A percentile compares a stretch with the other conserved stretches of the same genome.
These are phyloP conservation scores for Pygathrix nemaeus DNA, from an alignment of 2,113 vertebrate genomes.

Conservation along the genomic window DNA sequence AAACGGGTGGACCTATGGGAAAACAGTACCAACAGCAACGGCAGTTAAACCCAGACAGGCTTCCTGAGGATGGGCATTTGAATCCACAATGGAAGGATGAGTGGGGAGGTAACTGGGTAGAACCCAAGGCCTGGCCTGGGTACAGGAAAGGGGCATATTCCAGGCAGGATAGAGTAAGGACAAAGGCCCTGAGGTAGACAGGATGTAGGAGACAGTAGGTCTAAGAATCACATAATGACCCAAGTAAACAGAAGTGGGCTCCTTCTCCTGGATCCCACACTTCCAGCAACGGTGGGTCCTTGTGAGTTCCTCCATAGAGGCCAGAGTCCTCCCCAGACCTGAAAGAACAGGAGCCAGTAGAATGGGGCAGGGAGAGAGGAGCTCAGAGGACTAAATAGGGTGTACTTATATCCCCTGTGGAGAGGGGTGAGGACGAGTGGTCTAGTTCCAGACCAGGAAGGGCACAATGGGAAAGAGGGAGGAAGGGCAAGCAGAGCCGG, in stretches of 20 bases:
- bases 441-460: neutral
- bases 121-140: rapidly evolving
- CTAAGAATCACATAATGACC: too few relatives aligned
- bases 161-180: neutral
- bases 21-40: neutral
- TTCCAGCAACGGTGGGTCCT: rapidly evolving
- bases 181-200: too few relatives aligned
- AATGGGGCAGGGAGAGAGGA: neutral
- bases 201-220: too few relatives aligned
- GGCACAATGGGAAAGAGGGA: neutral
- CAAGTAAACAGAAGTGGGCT: too few relatives aligned
- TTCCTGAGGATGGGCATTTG: rapidly evolving
- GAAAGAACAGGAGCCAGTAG: neutral
- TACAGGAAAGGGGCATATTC: neutral
- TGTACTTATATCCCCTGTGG: neutral
- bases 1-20: neutral
- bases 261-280: neutral
- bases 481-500: rapidly evolving
- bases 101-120: neutral
- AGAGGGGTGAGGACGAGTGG: neutral
- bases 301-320: neutral
- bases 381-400: neutral
- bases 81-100: neutral
- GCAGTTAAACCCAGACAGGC: neutral
- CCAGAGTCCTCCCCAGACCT: neutral